Base-by-base conservation (phyloP, 2,888 invertebrate species). In the Drosophila picticornis region DNA sequence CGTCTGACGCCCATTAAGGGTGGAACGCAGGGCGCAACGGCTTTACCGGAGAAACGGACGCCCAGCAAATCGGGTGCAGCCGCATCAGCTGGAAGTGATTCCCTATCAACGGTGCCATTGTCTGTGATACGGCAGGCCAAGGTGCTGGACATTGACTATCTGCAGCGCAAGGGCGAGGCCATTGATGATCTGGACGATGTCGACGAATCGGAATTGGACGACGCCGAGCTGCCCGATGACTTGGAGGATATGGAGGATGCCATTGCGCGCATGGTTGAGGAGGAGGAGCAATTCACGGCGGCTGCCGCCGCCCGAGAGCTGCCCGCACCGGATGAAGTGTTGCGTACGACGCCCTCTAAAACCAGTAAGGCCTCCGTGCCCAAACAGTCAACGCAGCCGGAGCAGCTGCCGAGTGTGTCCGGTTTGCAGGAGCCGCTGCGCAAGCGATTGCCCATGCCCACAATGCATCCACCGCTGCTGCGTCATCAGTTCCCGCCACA, bases 281-380 rank as follows among this genome's bases (percentile, higher is more conserved):
- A 95, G 83, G 95, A 95, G 73, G 95, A 95, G 56, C 95, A 95
- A 76, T 95, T 95, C 67, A 95, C 94, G 52, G 95, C 94, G 52
- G 95, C 94, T 0, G 94, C 94, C 38, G 94, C 94, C 22, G 95
- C 92, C 0, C 94, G 94, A 52, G 95, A 95, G 46, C 76, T 94
- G 11, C 95, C 95, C 58, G 91, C 94, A 3, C 77, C 94, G 4
- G 91, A 91, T 53, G 92, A 92, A 36, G 89, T 92, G 22, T 36
- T 92, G n/a, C 89, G 91, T 1, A 81, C 90, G 0, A 72, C 82
- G 29, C 75, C 80, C 10, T 51, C 36, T 11, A 88, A 86, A 38
- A 7, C 80, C 2, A 11, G 79, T 1, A 82, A 84, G 62, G 46
- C 16, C 9, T 25, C 46, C 46, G 32, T 57, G 13, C 31, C 77